Evolutionary conservation across 1,140 invertebrate species (phyloP).

Genomic region (Ostrea denselamellosa): DNA sequence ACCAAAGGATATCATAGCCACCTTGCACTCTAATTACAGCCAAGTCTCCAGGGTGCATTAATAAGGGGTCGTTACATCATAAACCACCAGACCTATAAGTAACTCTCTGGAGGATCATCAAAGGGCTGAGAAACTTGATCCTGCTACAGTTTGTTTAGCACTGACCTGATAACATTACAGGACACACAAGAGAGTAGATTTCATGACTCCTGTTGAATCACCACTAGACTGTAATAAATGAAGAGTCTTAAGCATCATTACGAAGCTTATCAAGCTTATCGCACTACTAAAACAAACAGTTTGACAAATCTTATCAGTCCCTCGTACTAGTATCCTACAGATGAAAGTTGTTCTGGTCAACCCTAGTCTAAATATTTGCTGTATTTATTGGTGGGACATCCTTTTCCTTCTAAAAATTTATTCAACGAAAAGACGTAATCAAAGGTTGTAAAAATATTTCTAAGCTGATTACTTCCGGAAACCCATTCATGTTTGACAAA

Average conservation of each 20-base stretch:
- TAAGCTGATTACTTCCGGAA: neutral
- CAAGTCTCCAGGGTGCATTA: conserved; percentile 24
- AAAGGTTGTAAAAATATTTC: conserved; percentile 31
- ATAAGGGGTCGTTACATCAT: conserved; percentile 37
- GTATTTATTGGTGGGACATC: conserved; percentile 19
- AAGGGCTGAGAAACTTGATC: conserved; percentile 31
- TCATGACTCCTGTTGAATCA: conserved; percentile 24
- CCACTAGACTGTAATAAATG: conserved; percentile 21
- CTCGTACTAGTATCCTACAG: conserved; percentile 5
- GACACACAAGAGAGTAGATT: conserved; percentile 37
- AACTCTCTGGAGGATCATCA: neutral
- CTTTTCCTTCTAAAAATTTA: conserved; percentile 23
- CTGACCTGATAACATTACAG: conserved; percentile 33
- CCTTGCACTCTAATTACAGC: conserved; percentile 18
- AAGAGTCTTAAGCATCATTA: conserved; percentile 36
- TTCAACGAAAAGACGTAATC: neutral
- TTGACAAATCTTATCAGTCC: conserved; percentile 31
- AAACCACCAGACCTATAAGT: conserved; percentile 29
- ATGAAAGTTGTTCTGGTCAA: conserved; percentile 33
- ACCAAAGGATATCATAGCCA: conserved; percentile 6
- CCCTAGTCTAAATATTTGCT: conserved; percentile 36
- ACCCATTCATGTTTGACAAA: neutral
- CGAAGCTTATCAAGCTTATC: conserved; percentile 10
- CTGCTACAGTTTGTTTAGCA: conserved; percentile 33
- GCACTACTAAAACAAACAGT: conserved; percentile 34